Evolutionary conservation across 1,140 invertebrate genomes (phyloP), one percentile per base, ranked within the genome.

Genomic region (Drosophila prosaltans): DNA sequence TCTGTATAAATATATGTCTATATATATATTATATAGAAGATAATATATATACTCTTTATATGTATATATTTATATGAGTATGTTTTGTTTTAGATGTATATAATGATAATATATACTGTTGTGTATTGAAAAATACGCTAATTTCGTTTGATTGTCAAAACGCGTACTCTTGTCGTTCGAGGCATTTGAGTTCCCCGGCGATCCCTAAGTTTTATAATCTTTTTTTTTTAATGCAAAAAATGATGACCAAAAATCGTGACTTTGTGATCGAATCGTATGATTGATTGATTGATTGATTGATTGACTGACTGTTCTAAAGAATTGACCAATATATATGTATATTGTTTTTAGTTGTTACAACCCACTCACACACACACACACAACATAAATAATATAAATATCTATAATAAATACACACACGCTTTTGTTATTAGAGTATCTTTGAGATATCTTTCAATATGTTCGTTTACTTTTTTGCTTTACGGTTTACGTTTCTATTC

Each of bases 121-220:
- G 69, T 80, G 4, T 51, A 24, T 51, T 9, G 43, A 21, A 48
- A 48, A 24, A 88, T 89, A 91, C 82, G 91, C 91, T 91, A 91
- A 90, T 90, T 86, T 91, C 78, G 80, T 71, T 71, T 92, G 91
- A 92, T 92, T 92, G 91, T 92, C 91, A 91, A 92, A 92, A 92
- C 91, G 91, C 91, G 81, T 81, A 75, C 79, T 92, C 90, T 91
- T 91, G 88, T 91, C 84, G 78, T 73, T 81, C 72, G 72, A 74
- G 78, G 79, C 74, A 71, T 84, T 45, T 81, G 62, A 72, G 62
- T 80, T 66, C 40, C 69, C 80, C 74, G 43, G 51, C 86, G 81
- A 91, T 84, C 73, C 65, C 69, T 62, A 48, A 62, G 65, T 73
- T 82, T 51, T 51, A 24, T 51, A 51, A 51, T 11, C 16, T 16